Conservation (phyloP, 2,888 invertebrate genomes). For the Amphipoea oculea region DNA sequence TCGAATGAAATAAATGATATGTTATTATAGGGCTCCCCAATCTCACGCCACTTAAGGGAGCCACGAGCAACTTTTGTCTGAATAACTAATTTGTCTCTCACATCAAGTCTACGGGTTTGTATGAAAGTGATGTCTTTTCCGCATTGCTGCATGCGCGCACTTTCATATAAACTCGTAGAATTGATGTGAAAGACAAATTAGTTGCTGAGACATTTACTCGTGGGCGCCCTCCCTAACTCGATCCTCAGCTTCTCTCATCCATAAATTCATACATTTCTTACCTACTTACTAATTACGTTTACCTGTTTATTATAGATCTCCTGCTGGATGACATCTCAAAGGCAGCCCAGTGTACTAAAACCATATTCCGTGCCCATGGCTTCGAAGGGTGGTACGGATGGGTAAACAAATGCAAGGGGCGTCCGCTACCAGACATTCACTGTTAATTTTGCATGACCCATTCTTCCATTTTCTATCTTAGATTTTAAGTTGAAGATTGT, state of each 20-base stretch:
- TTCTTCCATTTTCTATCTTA: not conserved
- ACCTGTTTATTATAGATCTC: constrained; percentile 74
- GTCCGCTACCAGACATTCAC: constrained; percentile 41
- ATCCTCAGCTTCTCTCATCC: not conserved
- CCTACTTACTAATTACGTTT: not conserved
- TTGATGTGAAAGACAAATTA: too few species aligned
- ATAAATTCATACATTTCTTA: not conserved
- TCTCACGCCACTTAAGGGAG: too few species aligned
- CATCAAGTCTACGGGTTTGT: too few species aligned
- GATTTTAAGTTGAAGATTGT: constrained; percentile 8
- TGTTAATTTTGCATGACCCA: constrained; percentile 34
- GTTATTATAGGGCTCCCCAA: not conserved
- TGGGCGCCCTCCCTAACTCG: not conserved
- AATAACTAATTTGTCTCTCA: too few species aligned
- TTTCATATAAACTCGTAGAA: too few species aligned
- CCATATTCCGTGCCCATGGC: constrained; percentile 77
- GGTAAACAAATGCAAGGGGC: constrained; percentile 72
- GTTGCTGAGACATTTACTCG: not conserved
- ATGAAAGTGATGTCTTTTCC: too few species aligned
- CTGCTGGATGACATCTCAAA: constrained; percentile 77
- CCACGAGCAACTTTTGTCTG: too few species aligned
- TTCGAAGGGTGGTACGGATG: constrained; percentile 85
- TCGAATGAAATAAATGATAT: not conserved
- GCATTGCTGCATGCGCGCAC: too few species aligned
- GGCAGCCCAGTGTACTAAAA: constrained; percentile 80